Conservation (phyloP, 2,113 vertebrate genomes). For the Marmota monax region DNA sequence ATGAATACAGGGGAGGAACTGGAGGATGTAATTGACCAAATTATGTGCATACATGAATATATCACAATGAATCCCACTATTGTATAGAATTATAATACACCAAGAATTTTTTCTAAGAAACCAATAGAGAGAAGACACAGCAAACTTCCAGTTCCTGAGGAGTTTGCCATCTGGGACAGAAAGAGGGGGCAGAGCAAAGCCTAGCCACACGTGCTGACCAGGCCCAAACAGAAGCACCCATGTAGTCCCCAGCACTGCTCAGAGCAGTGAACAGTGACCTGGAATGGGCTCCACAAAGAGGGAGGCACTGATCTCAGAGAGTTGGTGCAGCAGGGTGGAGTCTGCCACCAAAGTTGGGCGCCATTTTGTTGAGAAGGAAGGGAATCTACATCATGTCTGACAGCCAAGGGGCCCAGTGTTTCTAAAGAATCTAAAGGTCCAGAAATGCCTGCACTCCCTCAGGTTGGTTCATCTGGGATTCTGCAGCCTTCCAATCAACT, state of each 20-base stretch:
- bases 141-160: background rate
- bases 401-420: background rate
- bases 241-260: too few relatives aligned
- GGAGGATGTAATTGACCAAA: too few relatives aligned
- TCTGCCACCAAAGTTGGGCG: accelerated
- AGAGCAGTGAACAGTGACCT: background rate
- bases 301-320: accelerated
- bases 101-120: too few relatives aligned
- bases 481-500: background rate
- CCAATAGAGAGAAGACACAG: background rate
- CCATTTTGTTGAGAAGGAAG: background rate
- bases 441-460: background rate
- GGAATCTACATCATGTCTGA: background rate
- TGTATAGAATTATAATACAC: too few relatives aligned
- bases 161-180: background rate
- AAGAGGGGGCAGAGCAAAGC: background rate
- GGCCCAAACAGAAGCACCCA: background rate
- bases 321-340: background rate
- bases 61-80: too few relatives aligned
- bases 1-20: too few relatives aligned
- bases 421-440: background rate
- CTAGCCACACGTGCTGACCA: background rate
- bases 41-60: too few relatives aligned
- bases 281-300: background rate
- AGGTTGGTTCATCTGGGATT: background rate